Base-by-base conservation (phyloP, 2,888 invertebrate genomes). In the Tortrix viridana region DNA sequence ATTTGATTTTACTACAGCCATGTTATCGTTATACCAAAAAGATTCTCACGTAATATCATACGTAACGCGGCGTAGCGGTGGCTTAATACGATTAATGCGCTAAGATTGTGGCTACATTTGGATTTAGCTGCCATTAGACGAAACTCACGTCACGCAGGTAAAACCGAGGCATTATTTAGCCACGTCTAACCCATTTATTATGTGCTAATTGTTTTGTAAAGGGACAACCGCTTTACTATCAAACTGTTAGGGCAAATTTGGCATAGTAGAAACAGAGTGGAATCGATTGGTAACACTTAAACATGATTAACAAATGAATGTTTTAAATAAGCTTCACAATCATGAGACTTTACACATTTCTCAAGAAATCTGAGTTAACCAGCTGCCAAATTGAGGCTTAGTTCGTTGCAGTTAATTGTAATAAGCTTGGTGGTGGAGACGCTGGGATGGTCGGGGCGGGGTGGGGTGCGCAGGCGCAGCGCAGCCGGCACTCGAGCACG, bases 401-500 rank as follows among this genome's bases (percentile, higher is more conserved):
- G 80, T 76, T 79, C 77, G 79, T 79, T 81, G 81, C 79, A 82
- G 84, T 86, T 88, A 89, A 89, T 88, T 89, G 85, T 87, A 83
- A 85, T 86, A 86, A 83, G 79, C 79, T 84, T 47, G 62, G 57
- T 44, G 65, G 66, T 53, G 60, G 59, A 58, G 67, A 67, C 60
- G 67, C 71, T 54, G 67, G 67, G 55, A 67, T 26, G 67, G 69
- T 52, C 44, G 60, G 65, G 56, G 67, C 66, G 64, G 69, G 69
- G 69, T 66, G 69, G 70, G 65, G 63, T 89, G 89, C 89, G 85
- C 89, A 84, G 76, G 86, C 89, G 89, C 89, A 89, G 77, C 75
- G 76, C 60, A 73, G 69, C 74, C 67, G 80, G 74, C 80, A 85
- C 91, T 92, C 85, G 79, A 90, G 91, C 92, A 92, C 92, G 92